Percentiles rank a stretch among this genome's conserved stretches.
Evolutionary conservation across 2,888 invertebrate species (phyloP).

Genomic region (Drosophila prolongata): DNA sequence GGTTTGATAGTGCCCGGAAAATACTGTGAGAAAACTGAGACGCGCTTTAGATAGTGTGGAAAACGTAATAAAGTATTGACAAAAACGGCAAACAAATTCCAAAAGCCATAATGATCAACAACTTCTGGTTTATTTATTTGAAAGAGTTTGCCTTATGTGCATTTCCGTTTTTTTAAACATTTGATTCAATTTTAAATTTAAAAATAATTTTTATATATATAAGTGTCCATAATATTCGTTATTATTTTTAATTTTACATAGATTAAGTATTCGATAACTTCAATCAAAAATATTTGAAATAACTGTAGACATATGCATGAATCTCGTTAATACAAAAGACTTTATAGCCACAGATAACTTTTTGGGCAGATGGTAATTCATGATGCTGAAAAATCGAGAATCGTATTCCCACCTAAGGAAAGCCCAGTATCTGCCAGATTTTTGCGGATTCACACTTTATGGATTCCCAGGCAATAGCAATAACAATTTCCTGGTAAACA

Average conservation of each 20-base stretch:
- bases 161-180: neutral
- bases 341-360: neutral
- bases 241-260: too few relatives aligned
- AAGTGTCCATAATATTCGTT: too few relatives aligned
- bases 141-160: too few relatives aligned
- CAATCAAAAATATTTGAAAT: neutral
- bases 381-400: neutral
- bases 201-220: too few relatives aligned
- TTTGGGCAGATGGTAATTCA: slow-evolving; percentile 3
- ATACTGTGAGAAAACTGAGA: slow-evolving; percentile 2
- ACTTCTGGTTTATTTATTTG: too few relatives aligned
- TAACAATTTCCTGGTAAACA: slow-evolving; percentile 45
- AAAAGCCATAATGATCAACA: too few relatives aligned
- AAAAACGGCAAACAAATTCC: too few relatives aligned
- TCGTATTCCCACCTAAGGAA: slow-evolving; percentile 1
- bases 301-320: neutral
- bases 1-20: neutral
- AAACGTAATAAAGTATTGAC: neutral
- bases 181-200: neutral
- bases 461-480: slow-evolving; percentile 30
- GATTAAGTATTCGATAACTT: too few relatives aligned
- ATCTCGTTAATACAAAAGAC: too few relatives aligned
- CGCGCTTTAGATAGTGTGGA: slow-evolving; percentile 1
- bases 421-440: neutral
- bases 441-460: slow-evolving; percentile 14